Conservation (phyloP, 64 coral and sea anemone genomes). For the Catalaphyllia jardinei region DNA sequence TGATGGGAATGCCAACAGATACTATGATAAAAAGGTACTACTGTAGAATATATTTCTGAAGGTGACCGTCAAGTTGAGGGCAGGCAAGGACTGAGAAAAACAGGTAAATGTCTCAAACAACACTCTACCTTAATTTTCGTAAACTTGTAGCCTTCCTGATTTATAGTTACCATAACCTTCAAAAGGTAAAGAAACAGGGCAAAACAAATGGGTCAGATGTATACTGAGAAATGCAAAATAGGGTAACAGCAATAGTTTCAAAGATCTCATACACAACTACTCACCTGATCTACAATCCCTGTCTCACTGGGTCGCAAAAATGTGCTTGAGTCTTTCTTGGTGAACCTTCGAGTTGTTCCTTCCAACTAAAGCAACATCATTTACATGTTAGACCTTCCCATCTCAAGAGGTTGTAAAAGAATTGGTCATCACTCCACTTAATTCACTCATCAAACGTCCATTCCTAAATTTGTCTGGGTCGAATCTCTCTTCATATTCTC, state of each 20-base stretch:
- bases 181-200: not conserved
- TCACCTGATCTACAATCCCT: conserved; percentile 96
- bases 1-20: too few species aligned
- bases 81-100: not conserved
- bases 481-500: too few species aligned
- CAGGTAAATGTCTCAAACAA: not conserved
- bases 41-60: too few species aligned
- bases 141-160: conserved; percentile 99
- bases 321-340: conserved; percentile 96
- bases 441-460: too few species aligned
- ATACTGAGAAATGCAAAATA: not conserved
- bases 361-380: conserved; percentile 49
- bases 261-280: not conserved
- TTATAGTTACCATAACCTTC: conserved; percentile 98
- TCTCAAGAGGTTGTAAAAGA: too few species aligned
- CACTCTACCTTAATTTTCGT: conserved; percentile 92
- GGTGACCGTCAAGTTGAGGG: not conserved
- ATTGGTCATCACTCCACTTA: too few species aligned
- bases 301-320: conserved; percentile 97
- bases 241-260: too few species aligned
- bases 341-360: conserved; percentile 75
- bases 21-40: too few species aligned
- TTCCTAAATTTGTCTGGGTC: too few species aligned
- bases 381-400: not conserved
- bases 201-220: not conserved